These are phyloP conservation scores for Lamellibrachia satsuma DNA, from an alignment of 2,888 invertebrate species.

Conservation along the genomic window DNA sequence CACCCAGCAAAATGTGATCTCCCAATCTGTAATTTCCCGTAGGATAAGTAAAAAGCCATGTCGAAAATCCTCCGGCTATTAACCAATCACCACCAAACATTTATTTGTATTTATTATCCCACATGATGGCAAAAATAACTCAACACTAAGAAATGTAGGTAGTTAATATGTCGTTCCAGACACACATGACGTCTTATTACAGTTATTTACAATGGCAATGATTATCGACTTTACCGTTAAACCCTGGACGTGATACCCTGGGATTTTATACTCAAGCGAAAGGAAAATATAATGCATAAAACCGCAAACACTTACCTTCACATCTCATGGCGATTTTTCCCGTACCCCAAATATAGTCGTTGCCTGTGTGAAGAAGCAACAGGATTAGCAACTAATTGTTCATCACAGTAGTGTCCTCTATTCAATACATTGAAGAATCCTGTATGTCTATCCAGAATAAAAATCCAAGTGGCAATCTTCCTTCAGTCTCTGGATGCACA, in stretches of 20 bases:
- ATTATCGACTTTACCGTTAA: background rate
- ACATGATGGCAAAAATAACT: background rate
- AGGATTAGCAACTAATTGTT: background rate
- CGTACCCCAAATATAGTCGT: constrained; percentile 34
- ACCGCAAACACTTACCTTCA: constrained; percentile 24
- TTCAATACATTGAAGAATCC: background rate
- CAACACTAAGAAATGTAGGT: background rate
- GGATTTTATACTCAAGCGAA: background rate
- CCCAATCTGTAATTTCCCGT: no score
- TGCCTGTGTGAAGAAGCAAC: constrained; percentile 18
- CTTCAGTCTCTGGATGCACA: background rate
- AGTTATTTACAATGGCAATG: background rate
- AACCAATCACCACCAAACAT: background rate
- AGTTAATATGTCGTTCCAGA: background rate
- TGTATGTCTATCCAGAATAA: background rate
- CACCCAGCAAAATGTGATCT: no score
- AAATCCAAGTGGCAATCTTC: background rate
- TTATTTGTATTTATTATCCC: background rate
- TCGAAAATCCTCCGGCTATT: no score
- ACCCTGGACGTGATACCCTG: background rate
- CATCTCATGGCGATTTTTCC: constrained; percentile 32
- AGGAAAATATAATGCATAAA: background rate
- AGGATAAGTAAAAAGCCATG: no score
- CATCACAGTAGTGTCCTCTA: background rate
- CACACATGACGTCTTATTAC: background rate